Evolutionary conservation across 1,140 invertebrate species (phyloP).

Genomic region (Ips nitidus): DNA sequence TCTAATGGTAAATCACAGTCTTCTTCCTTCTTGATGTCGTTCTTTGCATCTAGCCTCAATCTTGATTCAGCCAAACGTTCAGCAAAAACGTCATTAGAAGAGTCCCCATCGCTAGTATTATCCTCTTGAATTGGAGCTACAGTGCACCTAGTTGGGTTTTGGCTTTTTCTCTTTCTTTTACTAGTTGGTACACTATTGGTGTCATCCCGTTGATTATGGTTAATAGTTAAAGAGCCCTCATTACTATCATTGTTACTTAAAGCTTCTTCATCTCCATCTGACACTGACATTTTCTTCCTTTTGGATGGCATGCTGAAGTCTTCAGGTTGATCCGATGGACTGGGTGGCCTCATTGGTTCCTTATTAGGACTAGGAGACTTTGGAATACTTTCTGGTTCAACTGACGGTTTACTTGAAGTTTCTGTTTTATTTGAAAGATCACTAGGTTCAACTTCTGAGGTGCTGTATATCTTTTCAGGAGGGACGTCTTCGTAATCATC

Average conservation of each 20-base stretch:
- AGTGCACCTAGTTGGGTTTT: constrained; percentile 85
- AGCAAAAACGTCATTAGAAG: constrained; percentile 61
- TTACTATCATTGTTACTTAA: constrained; percentile 71
- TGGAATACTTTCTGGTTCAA: neutral
- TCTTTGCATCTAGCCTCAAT: constrained; percentile 31
- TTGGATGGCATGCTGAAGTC: constrained; percentile 68
- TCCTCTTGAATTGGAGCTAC: constrained; percentile 58
- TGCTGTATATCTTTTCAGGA: constrained; percentile 17
- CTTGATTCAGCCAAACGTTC: constrained; percentile 44
- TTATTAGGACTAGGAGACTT: neutral
- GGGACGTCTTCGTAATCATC: constrained; percentile 63
- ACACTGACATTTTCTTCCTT: constrained; percentile 60
- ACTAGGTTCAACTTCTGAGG: neutral
- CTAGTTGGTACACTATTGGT: constrained; percentile 54
- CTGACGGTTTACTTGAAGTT: constrained; percentile 49
- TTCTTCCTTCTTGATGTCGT: constrained; percentile 24
- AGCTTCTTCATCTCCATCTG: constrained; percentile 67
- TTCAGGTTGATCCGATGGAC: constrained; percentile 57
- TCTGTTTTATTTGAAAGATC: neutral
- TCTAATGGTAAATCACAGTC: constrained; percentile 45
- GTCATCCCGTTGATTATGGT: constrained; percentile 58
- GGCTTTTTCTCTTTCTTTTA: constrained; percentile 85
- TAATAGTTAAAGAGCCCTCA: constrained; percentile 67
- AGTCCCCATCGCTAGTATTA: constrained; percentile 60
- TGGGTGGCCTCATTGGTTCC: neutral